These are phyloP conservation scores for Mesitornis unicolor DNA, from an alignment of 2,113 vertebrate species.

Conservation along the genomic window DNA sequence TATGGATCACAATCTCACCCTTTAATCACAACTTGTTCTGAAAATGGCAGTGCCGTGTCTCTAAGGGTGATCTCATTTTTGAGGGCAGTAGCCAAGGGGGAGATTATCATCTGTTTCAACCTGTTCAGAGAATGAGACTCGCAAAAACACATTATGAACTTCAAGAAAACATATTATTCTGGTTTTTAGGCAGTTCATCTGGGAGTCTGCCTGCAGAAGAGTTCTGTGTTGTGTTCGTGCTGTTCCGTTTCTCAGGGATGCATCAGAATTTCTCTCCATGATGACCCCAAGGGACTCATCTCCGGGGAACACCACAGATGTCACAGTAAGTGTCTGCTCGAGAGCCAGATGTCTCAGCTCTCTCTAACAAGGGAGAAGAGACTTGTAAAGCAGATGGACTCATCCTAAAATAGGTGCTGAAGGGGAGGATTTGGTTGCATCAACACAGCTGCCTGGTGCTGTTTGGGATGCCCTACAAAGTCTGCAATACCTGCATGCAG, in stretches of 20 bases:
- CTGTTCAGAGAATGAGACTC: background rate
- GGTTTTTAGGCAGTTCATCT: background rate
- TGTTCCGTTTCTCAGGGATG: background rate
- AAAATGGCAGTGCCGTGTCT: background rate
- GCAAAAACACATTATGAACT: background rate
- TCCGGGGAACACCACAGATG: background rate
- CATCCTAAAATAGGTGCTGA: background rate
- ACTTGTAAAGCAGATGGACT: background rate
- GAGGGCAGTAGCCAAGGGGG: conserved; percentile 7
- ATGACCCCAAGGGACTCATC: background rate
- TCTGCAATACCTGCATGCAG: accelerated
- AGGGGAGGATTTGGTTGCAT: background rate
- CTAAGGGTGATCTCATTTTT: conserved; percentile 18
- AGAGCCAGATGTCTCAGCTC: background rate
- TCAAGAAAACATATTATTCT: background rate
- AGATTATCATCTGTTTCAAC: conserved; percentile 27
- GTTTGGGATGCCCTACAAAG: background rate
- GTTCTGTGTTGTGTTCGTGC: background rate
- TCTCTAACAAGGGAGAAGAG: background rate
- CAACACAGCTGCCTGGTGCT: background rate
- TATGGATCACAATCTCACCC: background rate
- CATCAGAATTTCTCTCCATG: accelerated
- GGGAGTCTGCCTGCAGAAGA: background rate
- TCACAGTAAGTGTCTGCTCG: background rate
- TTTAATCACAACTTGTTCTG: conserved; percentile 53